Evolutionary conservation across 2,113 vertebrate genomes (phyloP).

Genomic region (Callocephalon fimbriatum): DNA sequence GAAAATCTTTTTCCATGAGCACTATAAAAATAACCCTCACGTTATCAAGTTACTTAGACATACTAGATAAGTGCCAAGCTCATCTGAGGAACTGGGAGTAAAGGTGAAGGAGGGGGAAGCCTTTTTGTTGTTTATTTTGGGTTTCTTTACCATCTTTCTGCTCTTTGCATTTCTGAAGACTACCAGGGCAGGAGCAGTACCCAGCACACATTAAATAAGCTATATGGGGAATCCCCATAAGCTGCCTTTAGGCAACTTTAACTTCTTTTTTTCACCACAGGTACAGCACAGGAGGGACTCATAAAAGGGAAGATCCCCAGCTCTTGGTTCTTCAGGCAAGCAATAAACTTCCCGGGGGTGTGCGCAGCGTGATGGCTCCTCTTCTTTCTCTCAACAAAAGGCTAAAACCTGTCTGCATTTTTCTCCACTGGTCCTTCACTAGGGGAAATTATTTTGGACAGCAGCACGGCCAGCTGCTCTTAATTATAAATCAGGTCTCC

Average conservation of each 20-base stretch:
- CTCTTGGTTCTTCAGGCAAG: neutral
- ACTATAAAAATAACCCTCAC: neutral
- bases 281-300: neutral
- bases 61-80: neutral
- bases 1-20: neutral
- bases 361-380: neutral
- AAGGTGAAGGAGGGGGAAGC: accelerated
- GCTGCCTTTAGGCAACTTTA: neutral
- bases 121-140: neutral
- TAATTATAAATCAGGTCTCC: constrained; percentile 68
- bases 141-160: neutral
- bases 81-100: neutral
- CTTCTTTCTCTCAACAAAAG: neutral
- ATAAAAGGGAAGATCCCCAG: constrained; percentile 8
- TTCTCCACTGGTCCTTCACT: constrained; percentile 15
- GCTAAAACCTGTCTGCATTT: constrained; percentile 15
- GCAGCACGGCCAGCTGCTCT: constrained; percentile 60
- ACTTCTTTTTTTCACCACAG: neutral
- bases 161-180: neutral
- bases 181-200: neutral
- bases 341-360: neutral
- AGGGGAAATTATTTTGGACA: constrained; percentile 60
- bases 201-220: neutral
- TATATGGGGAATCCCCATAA: neutral
- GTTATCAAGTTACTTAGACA: neutral